A percentile compares a stretch with the other conserved stretches of the same genome.
phyloP scores from a whole-genome alignment of 2,888 invertebrate genomes.

The Copidosoma aretas region DNA sequence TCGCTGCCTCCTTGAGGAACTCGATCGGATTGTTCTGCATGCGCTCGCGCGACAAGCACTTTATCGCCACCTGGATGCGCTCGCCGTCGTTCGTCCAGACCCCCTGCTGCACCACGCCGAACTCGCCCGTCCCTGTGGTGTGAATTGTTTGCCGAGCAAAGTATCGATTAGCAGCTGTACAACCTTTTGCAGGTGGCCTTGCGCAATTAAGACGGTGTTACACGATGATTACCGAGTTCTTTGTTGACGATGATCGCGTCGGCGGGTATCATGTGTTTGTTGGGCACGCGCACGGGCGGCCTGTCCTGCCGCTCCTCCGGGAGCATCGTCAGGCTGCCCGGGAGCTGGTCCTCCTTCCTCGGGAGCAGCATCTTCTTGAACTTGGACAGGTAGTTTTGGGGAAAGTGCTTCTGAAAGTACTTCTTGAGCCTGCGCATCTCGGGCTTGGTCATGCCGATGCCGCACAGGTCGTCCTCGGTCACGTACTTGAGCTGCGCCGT shows the following conservation, averaged over 20 bases:
- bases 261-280: conserved; percentile 84
- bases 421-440: conserved; percentile 94
- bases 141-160: neutral
- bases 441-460: conserved; percentile 92
- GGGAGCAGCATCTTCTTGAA: conserved; percentile 82
- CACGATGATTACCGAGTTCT: conserved; percentile 73
- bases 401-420: conserved; percentile 91
- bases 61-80: conserved; percentile 94
- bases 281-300: conserved; percentile 70
- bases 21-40: conserved; percentile 97
- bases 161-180: neutral
- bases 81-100: conserved; percentile 96
- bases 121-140: conserved; percentile 81
- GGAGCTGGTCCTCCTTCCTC: conserved; percentile 63
- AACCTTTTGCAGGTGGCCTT: no score
- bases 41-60: conserved; percentile 91
- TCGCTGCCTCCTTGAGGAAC: conserved; percentile 96
- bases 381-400: conserved; percentile 90
- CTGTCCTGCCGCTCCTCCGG: conserved; percentile 60
- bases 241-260: conserved; percentile 93
- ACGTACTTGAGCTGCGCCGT: conserved; percentile 93
- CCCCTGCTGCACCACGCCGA: conserved; percentile 97
- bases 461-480: conserved; percentile 86
- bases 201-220: no score
- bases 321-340: conserved; percentile 55